Base-by-base conservation (phyloP, 2,888 invertebrate genomes). In the Lithophane ornitopus region DNA sequence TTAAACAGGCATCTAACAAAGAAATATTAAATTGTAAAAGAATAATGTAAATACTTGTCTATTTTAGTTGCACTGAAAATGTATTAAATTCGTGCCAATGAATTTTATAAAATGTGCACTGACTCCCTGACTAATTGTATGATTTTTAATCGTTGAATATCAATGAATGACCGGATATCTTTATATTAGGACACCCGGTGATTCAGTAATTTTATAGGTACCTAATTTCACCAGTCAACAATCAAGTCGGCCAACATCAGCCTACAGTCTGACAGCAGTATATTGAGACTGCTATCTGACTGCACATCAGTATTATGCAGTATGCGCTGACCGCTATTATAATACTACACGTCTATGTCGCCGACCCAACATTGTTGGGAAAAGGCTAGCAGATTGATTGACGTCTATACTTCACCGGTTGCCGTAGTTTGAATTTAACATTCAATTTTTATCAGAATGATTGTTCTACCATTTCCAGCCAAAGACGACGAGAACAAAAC, bases 401-500 rank as follows among this genome's bases (percentile, higher is more conserved):
- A 54, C n/a, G n/a, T 11, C 11, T n/a, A 54, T 61, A 61, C 11
- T 11, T 9, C 3, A 34, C 22, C 34, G 22, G 22, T 11, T 11
- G 22, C 22, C 34, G 56, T 56, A 26, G 26, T 58, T 56, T 7
- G 26, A 56, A 16, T 14, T 26, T 14, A 56, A 14, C 56, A 14
- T 26, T 46, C 0, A 14, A n/a, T 0, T 6, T 12, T 54, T 14
- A 12, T 56, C 34, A 34, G 0, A 34, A 34, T 34, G 3, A 34
- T 56, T 14, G 26, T 58, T 7, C 14, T 14, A 26, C 7, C 1
- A 14, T 54, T 41, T 28, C 0, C 88, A 97, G 97, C 86, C 2
- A 94, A 96, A 85, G 95, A 97, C 79, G 95, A 97, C 61, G 97
- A 97, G 80, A 95, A 94, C 67, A 95, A 95, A 83, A 97, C 96